Conservation (phyloP, 2,888 invertebrate species). For the Adelognathus sp. region DNA sequence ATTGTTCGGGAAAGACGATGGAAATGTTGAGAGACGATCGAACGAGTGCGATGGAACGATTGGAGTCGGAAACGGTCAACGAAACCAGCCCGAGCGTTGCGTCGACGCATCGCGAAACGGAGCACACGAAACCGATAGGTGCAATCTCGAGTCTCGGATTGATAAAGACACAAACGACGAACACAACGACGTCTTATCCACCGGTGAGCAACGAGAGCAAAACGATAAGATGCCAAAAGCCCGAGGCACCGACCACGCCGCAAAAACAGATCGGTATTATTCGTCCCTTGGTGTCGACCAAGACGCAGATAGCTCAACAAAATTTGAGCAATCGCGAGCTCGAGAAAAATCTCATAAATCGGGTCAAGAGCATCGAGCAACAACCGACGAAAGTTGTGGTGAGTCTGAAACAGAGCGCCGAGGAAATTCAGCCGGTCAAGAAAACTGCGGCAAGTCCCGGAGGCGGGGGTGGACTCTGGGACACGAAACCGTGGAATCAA, state of each 20-base stretch:
- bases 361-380: conserved; percentile 84
- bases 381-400: conserved; percentile 82
- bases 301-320: conserved; percentile 76
- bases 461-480: conserved; percentile 77
- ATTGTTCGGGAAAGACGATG: conserved; percentile 4
- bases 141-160: conserved; percentile 74
- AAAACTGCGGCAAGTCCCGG: conserved; percentile 65
- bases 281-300: conserved; percentile 81
- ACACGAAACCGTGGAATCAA: conserved; percentile 82
- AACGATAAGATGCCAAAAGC: conserved; percentile 73
- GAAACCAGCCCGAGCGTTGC: conserved; percentile 22
- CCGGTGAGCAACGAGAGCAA: conserved; percentile 73
- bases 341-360: conserved; percentile 87
- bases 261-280: conserved; percentile 83
- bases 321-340: conserved; percentile 85
- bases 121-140: conserved; percentile 69
- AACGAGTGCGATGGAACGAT: conserved; percentile 61
- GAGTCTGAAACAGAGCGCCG: conserved; percentile 78
- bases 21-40: conserved; percentile 42
- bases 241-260: conserved; percentile 72
- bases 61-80: conserved; percentile 54
- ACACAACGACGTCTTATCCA: conserved; percentile 65
- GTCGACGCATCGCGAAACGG: background rate
- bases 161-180: conserved; percentile 69
- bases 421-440: conserved; percentile 78